Percentiles rank a stretch among this genome's conserved stretches.
Conservation (phyloP, 2,888 invertebrate species). For the Ellobium chinense region DNA sequence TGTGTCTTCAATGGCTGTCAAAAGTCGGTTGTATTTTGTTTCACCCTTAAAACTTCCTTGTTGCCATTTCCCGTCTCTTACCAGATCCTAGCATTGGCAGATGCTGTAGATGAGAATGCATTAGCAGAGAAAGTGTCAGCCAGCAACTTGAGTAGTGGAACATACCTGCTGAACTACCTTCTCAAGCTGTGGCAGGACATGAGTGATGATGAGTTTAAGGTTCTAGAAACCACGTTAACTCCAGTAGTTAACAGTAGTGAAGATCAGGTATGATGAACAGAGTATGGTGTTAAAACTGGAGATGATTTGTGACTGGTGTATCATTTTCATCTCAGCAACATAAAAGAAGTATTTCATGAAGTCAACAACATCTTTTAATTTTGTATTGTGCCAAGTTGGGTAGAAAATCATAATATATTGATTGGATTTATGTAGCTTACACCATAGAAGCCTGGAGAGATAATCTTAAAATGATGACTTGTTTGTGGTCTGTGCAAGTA, state of each 20-base stretch:
- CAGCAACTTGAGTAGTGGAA: constrained; percentile 77
- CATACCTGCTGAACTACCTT: constrained; percentile 78
- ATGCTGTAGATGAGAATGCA: constrained; percentile 75
- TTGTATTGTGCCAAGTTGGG: too few species aligned
- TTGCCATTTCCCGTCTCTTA: background rate
- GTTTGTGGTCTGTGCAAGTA: too few species aligned
- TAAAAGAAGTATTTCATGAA: too few species aligned
- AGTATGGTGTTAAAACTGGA: too few species aligned
- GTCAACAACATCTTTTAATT: too few species aligned
- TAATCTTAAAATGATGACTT: too few species aligned
- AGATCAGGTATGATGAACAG: constrained; percentile 76
- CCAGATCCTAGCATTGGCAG: constrained; percentile 73
- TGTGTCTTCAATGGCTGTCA: background rate
- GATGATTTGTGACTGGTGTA: too few species aligned
- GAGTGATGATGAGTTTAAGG: constrained; percentile 75
- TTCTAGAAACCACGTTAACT: constrained; percentile 78
- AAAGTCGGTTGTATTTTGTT: background rate
- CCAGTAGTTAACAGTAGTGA: constrained; percentile 76
- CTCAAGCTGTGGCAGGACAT: constrained; percentile 78
- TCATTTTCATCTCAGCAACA: too few species aligned
- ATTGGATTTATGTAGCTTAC: too few species aligned
- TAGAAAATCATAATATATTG: too few species aligned
- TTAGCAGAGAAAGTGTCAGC: constrained; percentile 75
- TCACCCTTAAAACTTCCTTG: background rate
- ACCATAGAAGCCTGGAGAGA: too few species aligned